phyloP scores from a whole-genome alignment of 1,140 invertebrate genomes.

The Amphibalanus amphitrite region DNA sequence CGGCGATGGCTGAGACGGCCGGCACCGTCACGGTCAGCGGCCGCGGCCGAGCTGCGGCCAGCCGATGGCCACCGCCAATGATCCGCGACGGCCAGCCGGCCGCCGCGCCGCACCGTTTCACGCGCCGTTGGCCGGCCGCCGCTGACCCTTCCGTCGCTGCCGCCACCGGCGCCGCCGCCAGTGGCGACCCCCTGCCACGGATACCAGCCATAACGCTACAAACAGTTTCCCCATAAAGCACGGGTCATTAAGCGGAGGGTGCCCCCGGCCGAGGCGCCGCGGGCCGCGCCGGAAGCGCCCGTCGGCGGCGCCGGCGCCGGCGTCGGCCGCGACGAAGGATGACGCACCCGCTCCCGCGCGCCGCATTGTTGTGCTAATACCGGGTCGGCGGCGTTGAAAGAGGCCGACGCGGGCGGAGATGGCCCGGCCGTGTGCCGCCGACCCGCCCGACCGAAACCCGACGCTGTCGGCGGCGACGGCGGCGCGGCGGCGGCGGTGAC shows the following conservation, averaged over 20 bases:
- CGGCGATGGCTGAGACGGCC: neutral
- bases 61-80: neutral
- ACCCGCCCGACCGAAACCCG: neutral
- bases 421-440: too few species aligned
- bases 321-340: neutral
- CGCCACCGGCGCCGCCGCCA: too few species aligned
- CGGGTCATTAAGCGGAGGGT: conserved; percentile 1
- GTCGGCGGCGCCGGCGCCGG: neutral
- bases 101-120: neutral
- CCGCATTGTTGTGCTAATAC: neutral
- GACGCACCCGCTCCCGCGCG: neutral
- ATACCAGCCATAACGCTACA: neutral
- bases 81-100: neutral
- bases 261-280: too few species aligned
- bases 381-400: neutral
- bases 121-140: neutral
- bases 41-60: too few species aligned
- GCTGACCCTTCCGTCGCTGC: neutral
- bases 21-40: neutral
- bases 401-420: neutral
- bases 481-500: neutral
- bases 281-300: neutral
- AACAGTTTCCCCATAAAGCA: conserved; percentile 1
- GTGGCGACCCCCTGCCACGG: neutral
- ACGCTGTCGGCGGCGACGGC: neutral